Base-by-base conservation (phyloP, 2,113 vertebrate species). In the Corydoras sp. region DNA sequence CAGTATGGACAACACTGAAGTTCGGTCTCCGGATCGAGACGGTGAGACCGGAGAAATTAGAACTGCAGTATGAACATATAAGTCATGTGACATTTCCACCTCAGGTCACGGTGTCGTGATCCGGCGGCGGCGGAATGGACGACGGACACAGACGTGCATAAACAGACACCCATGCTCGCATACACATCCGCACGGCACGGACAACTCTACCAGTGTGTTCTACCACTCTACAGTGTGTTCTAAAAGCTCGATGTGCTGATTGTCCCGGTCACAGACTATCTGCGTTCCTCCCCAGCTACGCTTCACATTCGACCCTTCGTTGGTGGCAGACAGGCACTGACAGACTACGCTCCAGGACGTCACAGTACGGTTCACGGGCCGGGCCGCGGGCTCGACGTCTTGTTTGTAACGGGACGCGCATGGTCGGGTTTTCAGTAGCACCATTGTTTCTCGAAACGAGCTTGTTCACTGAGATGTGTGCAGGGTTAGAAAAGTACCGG, bases 1-100 rank as follows among this genome's bases (percentile, higher is more conserved):
- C n/a, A n/a, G 32, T 35, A 43, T 8, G 35, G 7, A 43, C 35
- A 43, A 43, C 35, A 43, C 1, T 43, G 35, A 43, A 43, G 35
- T 43, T 24, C 1, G 35, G 35, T 43, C 7, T 84, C 32, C 61
- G 73, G 82, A 85, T 77, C 80, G 80, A 81, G 79, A 85, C 77
- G 77, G 64, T 65, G 29, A 55, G 51, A 31, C 18, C 9, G 65
- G 14, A 53, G 3, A 62, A 54, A 62, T 58, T 18, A 5, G 60
- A 63, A 64, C 32, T 60, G 63, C n/a, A 71, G 32, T 43, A 60
- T 67, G 43, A 30, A 65, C 71, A 58, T 68, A 29, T 75, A 63
- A 73, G 55, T 30, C 7, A 66, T 6, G 58, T 60, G 56, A 67
- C 6, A 49, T 53, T 71, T 74, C 58, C 53, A 63, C 18, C 35